A percentile compares a stretch with the other conserved stretches of the same genome.
These are phyloP conservation scores for Dysmachus trigonus DNA, from an alignment of 2,888 invertebrate genomes.

Conservation along the genomic window DNA sequence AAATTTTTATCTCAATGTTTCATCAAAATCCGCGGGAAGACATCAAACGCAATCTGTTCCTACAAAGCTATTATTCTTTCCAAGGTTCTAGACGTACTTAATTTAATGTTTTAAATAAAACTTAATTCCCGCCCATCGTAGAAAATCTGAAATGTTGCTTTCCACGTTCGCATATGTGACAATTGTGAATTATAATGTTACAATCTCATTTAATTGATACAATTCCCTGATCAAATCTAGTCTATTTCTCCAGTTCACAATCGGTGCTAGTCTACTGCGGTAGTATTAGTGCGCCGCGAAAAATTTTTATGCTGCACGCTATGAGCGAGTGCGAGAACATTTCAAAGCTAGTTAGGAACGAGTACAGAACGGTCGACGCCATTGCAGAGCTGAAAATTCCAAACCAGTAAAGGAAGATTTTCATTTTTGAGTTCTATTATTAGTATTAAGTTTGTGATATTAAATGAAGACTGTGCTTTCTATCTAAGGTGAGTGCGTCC, in stretches of 20 bases:
- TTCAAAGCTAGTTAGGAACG: conserved; percentile 45
- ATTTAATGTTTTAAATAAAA: too few relatives aligned
- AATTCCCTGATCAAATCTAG: background rate
- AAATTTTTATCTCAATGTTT: too few relatives aligned
- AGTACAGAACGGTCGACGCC: conserved; percentile 46
- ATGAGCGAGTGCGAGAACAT: conserved; percentile 23
- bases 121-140: too few relatives aligned
- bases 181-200: background rate
- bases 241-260: background rate
- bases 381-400: conserved; percentile 35
- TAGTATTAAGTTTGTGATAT: conserved; percentile 52
- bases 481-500: conserved; percentile 47
- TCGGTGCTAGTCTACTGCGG: background rate
- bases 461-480: conserved; percentile 52
- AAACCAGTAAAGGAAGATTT: conserved; percentile 24
- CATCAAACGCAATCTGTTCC: too few relatives aligned
- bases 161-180: background rate
- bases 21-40: too few relatives aligned
- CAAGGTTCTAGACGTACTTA: too few relatives aligned
- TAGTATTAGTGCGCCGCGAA: background rate
- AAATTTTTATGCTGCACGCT: conserved; percentile 9
- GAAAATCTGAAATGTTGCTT: too few relatives aligned
- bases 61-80: too few relatives aligned
- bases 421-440: conserved; percentile 33
- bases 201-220: background rate